These are phyloP conservation scores for Gymnobelideus leadbeateri DNA, from an alignment of 2,113 vertebrate genomes.

Conservation along the genomic window DNA sequence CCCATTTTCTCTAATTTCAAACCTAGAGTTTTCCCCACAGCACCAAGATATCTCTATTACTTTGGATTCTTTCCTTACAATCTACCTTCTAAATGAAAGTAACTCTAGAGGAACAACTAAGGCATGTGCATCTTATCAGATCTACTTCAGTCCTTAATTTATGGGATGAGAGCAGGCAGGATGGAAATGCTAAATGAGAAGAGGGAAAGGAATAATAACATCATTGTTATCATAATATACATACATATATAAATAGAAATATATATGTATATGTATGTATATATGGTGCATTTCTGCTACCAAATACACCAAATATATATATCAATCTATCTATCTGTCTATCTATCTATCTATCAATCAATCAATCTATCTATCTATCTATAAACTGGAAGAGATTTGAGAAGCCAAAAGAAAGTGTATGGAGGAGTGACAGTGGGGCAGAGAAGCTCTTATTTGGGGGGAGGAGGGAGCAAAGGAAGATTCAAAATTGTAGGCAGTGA, in stretches of 20 bases:
- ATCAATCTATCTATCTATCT: no score
- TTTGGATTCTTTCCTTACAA: no score
- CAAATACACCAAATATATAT: no score
- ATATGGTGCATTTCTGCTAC: no score
- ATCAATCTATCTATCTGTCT: no score
- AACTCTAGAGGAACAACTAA: not conserved
- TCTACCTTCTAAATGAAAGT: no score
- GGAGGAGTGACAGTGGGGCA: not conserved
- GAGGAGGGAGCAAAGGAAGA: not conserved
- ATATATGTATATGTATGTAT: no score
- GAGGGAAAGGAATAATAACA: not conserved
- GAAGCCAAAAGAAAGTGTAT: not conserved
- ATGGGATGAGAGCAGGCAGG: not conserved
- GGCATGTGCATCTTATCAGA: not conserved
- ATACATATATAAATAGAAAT: no score
- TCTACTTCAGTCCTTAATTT: not conserved
- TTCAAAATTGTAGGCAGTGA: not conserved
- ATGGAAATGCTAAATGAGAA: not conserved
- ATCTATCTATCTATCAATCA: no score
- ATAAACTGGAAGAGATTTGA: not conserved
- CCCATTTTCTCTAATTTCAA: no score
- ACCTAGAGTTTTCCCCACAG: no score
- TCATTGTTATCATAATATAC: not conserved
- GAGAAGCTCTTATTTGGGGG: not conserved
- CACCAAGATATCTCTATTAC: no score